Evolutionary conservation across 2,797 vertebrate genomes (phyloP).

Genomic region (Crypturellus tataupa): DNA sequence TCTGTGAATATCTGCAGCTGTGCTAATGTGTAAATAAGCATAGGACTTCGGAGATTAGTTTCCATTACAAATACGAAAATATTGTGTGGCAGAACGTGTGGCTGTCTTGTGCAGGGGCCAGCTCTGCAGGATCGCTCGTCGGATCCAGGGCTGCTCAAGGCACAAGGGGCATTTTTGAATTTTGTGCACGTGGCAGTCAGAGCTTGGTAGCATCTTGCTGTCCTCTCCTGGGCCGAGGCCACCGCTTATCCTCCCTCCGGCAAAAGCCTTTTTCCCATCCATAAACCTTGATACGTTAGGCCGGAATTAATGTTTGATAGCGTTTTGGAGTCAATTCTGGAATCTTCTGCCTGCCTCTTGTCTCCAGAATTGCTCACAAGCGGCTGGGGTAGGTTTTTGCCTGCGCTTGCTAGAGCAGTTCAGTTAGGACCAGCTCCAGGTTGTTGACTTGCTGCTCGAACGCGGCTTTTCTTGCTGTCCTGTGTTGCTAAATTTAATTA

Average conservation of each 20-base stretch:
- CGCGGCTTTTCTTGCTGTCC: background rate
- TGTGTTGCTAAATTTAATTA: background rate
- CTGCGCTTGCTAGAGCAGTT: background rate
- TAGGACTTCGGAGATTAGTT: conserved; percentile 39
- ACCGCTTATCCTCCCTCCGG: fast-evolving
- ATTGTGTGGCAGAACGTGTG: background rate
- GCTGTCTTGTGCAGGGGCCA: background rate
- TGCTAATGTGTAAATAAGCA: conserved; percentile 10
- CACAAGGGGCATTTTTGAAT: background rate
- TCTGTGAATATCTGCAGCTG: conserved; percentile 47
- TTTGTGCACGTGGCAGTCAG: background rate
- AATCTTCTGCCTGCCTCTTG: background rate
- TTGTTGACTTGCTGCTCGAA: background rate
- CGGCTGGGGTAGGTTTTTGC: background rate
- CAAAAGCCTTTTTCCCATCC: background rate
- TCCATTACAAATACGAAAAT: conserved; percentile 22
- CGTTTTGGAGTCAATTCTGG: background rate
- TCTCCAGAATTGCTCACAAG: background rate
- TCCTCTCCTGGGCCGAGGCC: background rate
- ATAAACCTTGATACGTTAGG: background rate
- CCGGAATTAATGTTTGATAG: background rate
- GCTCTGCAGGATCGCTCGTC: background rate
- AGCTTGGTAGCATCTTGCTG: fast-evolving
- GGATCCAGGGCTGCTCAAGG: background rate
- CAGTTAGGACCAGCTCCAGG: background rate